Conservation (phyloP, 2,888 invertebrate genomes). For the Pachydiplax longipennis region DNA sequence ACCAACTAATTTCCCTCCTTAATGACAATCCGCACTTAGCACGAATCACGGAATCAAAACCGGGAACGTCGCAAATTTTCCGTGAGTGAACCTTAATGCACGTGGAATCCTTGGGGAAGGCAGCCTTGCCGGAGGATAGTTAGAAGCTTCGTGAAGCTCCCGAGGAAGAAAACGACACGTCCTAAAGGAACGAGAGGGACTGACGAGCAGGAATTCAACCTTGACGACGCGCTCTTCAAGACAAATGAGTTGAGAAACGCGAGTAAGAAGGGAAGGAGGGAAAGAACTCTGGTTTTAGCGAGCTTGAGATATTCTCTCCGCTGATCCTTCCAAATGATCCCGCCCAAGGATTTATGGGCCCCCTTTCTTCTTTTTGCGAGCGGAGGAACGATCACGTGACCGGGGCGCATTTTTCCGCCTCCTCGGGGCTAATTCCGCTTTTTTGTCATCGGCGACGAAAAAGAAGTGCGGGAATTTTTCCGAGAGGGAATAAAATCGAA, state of each 20-base stretch:
- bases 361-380: not conserved
- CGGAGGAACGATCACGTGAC: not conserved
- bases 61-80: no score
- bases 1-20: no score
- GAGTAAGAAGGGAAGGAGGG: not conserved
- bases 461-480: not conserved
- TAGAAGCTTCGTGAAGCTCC: not conserved
- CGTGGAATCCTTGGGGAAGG: no score
- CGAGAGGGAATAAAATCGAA: not conserved
- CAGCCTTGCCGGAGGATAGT: not conserved
- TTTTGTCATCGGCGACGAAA: not conserved
- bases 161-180: not conserved
- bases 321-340: constrained; percentile 6
- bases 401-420: not conserved
- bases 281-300: not conserved
- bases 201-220: not conserved
- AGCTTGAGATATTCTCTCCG: not conserved
- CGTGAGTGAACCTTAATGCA: no score
- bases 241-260: not conserved
- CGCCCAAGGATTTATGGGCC: not conserved
- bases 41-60: no score
- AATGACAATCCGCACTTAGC: no score
- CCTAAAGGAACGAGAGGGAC: not conserved
- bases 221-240: not conserved
- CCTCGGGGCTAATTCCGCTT: not conserved